Percentiles rank a stretch among this genome's conserved stretches.
Conservation (phyloP, 2,888 invertebrate genomes). For the Drosophila mercatorum region DNA sequence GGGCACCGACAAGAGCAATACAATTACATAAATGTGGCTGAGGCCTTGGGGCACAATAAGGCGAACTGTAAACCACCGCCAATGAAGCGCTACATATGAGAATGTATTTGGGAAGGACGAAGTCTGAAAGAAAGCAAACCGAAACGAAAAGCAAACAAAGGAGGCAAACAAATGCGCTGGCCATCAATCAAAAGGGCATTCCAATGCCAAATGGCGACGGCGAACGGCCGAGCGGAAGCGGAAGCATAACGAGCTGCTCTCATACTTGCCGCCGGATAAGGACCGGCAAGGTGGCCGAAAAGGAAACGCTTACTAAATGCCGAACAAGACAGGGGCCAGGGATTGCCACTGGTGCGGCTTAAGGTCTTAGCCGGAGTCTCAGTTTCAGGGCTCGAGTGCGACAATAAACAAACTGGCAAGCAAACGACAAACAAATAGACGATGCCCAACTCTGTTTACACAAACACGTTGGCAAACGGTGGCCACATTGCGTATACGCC, state of each 20-base stretch:
- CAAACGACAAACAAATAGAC: constrained; percentile 76
- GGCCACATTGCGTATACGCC: constrained; percentile 77
- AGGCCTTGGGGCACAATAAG: constrained; percentile 61
- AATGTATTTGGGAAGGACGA: constrained; percentile 10
- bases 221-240: constrained; percentile 55
- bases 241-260: constrained; percentile 67
- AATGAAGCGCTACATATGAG: constrained; percentile 60
- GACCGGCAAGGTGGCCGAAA: constrained; percentile 47
- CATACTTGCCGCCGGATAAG: constrained; percentile 23
- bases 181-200: constrained; percentile 72
- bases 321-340: constrained; percentile 16
- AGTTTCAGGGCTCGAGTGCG: constrained; percentile 40
- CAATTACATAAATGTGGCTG: constrained; percentile 64
- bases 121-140: constrained; percentile 15
- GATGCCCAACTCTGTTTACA: constrained; percentile 75
- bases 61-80: constrained; percentile 52
- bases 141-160: constrained; percentile 52
- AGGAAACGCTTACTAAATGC: constrained; percentile 68
- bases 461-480: constrained; percentile 72
- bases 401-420: constrained; percentile 71
- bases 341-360: constrained; percentile 21
- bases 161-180: constrained; percentile 57
- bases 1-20: constrained; percentile 32
- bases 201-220: constrained; percentile 48
- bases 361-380: constrained; percentile 9